Base-by-base conservation (phyloP, 2,888 invertebrate genomes). In the Apotomis betuletana region DNA sequence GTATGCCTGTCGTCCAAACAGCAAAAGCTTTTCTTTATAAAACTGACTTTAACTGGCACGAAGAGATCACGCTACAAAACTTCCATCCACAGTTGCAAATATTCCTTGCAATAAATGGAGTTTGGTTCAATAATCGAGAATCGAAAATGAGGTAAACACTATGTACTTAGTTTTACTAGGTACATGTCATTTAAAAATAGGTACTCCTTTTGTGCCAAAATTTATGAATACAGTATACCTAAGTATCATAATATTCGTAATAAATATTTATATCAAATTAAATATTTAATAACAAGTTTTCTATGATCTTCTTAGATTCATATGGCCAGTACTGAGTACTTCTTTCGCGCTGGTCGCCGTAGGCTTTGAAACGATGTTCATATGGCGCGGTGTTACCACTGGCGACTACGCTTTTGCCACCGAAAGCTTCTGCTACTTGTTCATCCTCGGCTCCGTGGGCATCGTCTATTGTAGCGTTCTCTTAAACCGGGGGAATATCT, bases 11-110 rank as follows among this genome's bases (percentile, higher is more conserved):
- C n/a, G 5, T 76, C 4, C 63, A 78, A 69, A 69, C 51, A 3
- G n/a, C 87, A 0, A 80, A 78, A 68, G 77, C 76, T 4, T 76
- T 86, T n/a, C 74, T 89, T 0, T 57, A 70, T 0, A 88, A 83
- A 75, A 75, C 79, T n/a, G 44, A 74, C 12, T 87, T 82, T 68
- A 82, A 90, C 70, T 86, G 84, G 44, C 77, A 82, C 0, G 74
- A 78, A 0, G 80, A 86, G 64, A 77, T 87, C 4, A 77, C 80
- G 63, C 73, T 90, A 0, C 78, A 81, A 73, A 81, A 82, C 70
- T 90, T 88, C 75, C 90, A 90, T 73, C 89, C 89, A 0, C 90
- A 90, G 68, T 58, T 89, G 0, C 75, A 79, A 5, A 15, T 86
- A 4, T 76, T 83, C 12, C 76, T 90, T 0, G 81, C 82, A 0